A percentile compares a stretch with the other conserved stretches of the same genome.
Evolutionary conservation across 2,797 vertebrate genomes (phyloP).

Genomic region (Serranus cabrilla): DNA sequence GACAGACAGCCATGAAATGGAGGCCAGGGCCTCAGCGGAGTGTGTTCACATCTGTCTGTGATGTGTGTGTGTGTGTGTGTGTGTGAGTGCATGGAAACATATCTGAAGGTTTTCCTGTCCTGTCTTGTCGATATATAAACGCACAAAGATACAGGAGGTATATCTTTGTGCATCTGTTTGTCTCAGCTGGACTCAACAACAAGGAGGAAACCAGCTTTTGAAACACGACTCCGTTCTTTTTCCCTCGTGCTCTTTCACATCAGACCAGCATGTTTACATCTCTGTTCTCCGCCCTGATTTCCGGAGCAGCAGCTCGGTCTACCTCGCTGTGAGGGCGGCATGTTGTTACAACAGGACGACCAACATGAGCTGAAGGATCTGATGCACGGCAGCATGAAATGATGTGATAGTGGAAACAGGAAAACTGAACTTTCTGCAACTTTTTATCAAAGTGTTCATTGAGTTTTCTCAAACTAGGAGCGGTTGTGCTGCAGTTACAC

Average conservation of each 20-base stretch:
- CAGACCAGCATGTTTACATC: slow-evolving; percentile 75
- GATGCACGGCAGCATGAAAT: slow-evolving; percentile 1
- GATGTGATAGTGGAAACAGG: background rate
- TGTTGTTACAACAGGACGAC: slow-evolving; percentile 25
- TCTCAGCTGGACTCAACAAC: slow-evolving; percentile 72
- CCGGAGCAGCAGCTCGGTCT: slow-evolving; percentile 73
- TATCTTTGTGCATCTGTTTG: slow-evolving; percentile 65
- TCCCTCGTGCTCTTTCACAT: slow-evolving; percentile 39
- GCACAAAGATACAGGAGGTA: slow-evolving; percentile 13
- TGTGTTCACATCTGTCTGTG: slow-evolving; percentile 32
- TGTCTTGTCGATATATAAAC: slow-evolving; percentile 34
- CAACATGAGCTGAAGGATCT: slow-evolving; percentile 27
- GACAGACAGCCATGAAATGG: slow-evolving; percentile 85
- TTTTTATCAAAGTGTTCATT: background rate
- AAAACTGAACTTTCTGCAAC: background rate
- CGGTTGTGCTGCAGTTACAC: background rate
- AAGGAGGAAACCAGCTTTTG: slow-evolving; percentile 73
- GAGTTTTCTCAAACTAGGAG: background rate
- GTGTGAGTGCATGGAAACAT: slow-evolving; percentile 10
- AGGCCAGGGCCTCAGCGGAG: slow-evolving; percentile 78
- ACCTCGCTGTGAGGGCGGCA: slow-evolving; percentile 16
- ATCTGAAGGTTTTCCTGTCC: slow-evolving; percentile 25
- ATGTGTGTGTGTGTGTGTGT: slow-evolving; percentile 32
- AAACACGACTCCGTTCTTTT: slow-evolving; percentile 68
- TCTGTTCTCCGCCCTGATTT: slow-evolving; percentile 77